Percentiles rank a stretch among this genome's conserved stretches.
phyloP scores from a whole-genome alignment of 2,888 invertebrate species.

The Andrena fulva region DNA sequence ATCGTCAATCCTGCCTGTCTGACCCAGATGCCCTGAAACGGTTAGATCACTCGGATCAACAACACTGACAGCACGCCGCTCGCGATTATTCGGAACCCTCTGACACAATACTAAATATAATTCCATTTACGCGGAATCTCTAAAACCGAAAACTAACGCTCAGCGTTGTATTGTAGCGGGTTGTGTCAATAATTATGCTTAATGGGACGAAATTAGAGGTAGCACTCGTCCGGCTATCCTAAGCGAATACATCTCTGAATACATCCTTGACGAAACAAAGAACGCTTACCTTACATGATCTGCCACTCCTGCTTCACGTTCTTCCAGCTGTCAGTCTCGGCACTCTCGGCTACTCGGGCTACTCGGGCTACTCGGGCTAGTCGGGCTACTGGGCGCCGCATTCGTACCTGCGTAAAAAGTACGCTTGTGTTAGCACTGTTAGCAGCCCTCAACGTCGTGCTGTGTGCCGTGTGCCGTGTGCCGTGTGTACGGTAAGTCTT shows the following conservation, averaged over 20 bases:
- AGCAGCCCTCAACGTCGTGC: conserved; percentile 18
- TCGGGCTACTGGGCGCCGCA: conserved; percentile 64
- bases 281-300: conserved; percentile 76
- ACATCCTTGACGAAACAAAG: conserved; percentile 25
- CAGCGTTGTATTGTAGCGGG: conserved; percentile 40
- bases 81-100: background rate
- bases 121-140: conserved; percentile 32
- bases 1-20: conserved; percentile 36
- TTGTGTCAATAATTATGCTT: conserved; percentile 58
- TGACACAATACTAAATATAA: background rate
- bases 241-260: background rate
- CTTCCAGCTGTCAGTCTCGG: conserved; percentile 68
- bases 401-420: conserved; percentile 48
- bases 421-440: conserved; percentile 39
- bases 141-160: conserved; percentile 7
- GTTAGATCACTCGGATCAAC: conserved; percentile 17
- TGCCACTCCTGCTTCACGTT: conserved; percentile 73
- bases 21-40: conserved; percentile 50
- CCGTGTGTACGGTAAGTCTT: conserved; percentile 28
- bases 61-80: background rate
- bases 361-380: no score
- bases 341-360: no score
- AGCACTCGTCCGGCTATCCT: background rate
- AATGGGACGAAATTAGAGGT: conserved; percentile 50
- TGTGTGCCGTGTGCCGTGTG: background rate